A percentile compares a stretch with the other conserved stretches of the same genome.
Conservation (phyloP, 2,888 invertebrate genomes). For the Drosophila ezoana region DNA sequence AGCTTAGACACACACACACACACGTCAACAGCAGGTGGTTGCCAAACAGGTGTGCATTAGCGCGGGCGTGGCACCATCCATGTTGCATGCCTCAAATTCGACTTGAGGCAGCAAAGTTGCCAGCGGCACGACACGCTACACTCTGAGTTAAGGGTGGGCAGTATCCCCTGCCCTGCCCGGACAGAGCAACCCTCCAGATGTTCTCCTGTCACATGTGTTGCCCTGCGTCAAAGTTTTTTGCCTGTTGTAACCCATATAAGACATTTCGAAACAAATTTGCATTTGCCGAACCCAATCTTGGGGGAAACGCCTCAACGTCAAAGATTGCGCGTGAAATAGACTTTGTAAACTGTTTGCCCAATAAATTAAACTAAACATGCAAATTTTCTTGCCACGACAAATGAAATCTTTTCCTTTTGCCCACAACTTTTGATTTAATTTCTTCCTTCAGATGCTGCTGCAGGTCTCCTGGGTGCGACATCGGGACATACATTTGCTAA, state of each 20-base stretch:
- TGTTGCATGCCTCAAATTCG: conserved; percentile 58
- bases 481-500: conserved; percentile 94
- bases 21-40: conserved; percentile 78
- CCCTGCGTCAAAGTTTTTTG: conserved; percentile 40
- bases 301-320: not conserved
- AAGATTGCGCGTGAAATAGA: conserved; percentile 66
- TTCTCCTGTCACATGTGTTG: conserved; percentile 34
- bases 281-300: conserved; percentile 43
- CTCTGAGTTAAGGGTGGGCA: conserved; percentile 59
- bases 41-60: conserved; percentile 61
- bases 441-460: conserved; percentile 86
- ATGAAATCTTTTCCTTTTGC: conserved; percentile 40
- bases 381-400: conserved; percentile 36
- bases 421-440: conserved; percentile 17
- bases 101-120: conserved; percentile 41
- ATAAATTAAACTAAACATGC: conserved; percentile 54
- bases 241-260: conserved; percentile 40
- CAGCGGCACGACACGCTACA: conserved; percentile 8
- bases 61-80: conserved; percentile 29
- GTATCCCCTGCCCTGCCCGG: not conserved
- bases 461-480: conserved; percentile 97
- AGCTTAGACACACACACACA: conserved; percentile 44
- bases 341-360: conserved; percentile 72
- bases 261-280: conserved; percentile 72
- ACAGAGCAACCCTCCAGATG: conserved; percentile 2